Conservation (phyloP, 2,888 invertebrate species). For the Volucella inanis region DNA sequence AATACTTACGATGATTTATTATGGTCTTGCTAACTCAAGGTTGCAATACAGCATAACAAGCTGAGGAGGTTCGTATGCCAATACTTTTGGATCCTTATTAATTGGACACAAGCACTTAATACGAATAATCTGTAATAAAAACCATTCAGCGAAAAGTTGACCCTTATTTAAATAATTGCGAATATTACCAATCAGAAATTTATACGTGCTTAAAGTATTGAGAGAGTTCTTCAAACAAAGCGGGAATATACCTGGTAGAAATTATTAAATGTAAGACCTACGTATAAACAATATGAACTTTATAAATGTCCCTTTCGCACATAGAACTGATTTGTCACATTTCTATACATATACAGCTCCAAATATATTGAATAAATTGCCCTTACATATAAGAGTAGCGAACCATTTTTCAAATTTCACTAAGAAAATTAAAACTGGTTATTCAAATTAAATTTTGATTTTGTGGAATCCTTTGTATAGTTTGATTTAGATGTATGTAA, state of each 20-base stretch:
- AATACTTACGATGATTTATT: background rate
- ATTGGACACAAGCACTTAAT: constrained; percentile 9
- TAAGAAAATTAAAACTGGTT: no score
- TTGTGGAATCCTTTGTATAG: no score
- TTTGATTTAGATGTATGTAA: no score
- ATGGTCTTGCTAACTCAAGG: constrained; percentile 14
- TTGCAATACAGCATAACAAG: constrained; percentile 8
- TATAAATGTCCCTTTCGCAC: constrained; percentile 9
- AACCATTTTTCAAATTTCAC: no score
- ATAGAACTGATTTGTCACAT: no score
- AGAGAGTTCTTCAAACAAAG: constrained; percentile 24
- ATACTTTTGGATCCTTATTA: background rate
- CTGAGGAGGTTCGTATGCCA: constrained; percentile 12
- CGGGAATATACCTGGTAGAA: constrained; percentile 20
- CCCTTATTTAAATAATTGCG: background rate
- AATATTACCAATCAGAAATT: constrained; percentile 1
- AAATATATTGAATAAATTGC: no score
- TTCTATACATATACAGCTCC: constrained; percentile 8
- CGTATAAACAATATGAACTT: constrained; percentile 22
- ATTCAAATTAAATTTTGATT: no score
- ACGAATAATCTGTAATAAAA: constrained; percentile 8
- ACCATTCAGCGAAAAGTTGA: constrained; percentile 1
- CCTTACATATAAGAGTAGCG: no score
- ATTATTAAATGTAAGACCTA: constrained; percentile 12
- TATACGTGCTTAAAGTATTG: constrained; percentile 10